These are phyloP conservation scores for Grapholita molesta DNA, from an alignment of 1,140 invertebrate species.

Conservation along the genomic window DNA sequence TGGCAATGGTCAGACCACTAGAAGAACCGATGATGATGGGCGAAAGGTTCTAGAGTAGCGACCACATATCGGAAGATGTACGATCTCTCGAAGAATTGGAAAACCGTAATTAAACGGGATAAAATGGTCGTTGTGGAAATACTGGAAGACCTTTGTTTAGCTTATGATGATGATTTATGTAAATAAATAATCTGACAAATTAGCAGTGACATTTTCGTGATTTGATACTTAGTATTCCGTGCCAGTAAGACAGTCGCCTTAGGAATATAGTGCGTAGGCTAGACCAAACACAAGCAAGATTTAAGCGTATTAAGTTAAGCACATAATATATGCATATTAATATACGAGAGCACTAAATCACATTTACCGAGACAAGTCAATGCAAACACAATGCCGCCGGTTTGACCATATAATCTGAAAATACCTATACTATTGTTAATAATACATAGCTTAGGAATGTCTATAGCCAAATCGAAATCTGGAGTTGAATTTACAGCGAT, in stretches of 20 bases:
- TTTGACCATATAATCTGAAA: neutral
- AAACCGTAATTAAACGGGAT: too few species aligned
- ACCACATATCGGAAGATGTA: too few species aligned
- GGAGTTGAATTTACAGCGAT: neutral
- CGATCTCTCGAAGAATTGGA: too few species aligned
- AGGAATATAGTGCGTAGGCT: neutral
- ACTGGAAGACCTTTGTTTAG: too few species aligned
- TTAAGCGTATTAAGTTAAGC: neutral
- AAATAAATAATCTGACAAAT: too few species aligned
- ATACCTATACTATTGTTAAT: neutral
- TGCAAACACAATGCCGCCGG: neutral
- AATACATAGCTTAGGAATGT: neutral
- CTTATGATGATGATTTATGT: too few species aligned
- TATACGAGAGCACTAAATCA: neutral
- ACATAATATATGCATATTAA: conserved; percentile 13
- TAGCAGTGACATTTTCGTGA: too few species aligned
- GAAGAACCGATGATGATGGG: too few species aligned
- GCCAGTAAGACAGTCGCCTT: neutral
- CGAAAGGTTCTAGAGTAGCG: too few species aligned
- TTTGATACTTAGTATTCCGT: neutral
- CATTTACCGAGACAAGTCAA: neutral
- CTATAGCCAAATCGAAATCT: neutral
- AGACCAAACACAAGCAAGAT: neutral
- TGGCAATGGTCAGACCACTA: too few species aligned
- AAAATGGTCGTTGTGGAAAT: too few species aligned